phyloP scores from a whole-genome alignment of 1,140 invertebrate genomes.

The Leptoteleia sp. region DNA sequence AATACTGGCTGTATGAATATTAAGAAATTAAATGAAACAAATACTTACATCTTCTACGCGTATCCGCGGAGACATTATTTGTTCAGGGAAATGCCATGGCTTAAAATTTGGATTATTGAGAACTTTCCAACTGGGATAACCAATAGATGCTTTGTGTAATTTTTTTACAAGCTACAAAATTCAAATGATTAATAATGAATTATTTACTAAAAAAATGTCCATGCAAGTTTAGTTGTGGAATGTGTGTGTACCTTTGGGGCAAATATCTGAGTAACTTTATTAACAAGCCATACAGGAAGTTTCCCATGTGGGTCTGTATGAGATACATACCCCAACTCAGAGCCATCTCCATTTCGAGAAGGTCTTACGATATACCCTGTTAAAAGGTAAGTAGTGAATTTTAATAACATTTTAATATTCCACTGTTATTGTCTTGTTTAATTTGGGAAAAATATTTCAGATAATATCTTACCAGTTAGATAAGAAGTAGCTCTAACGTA shows the following conservation, averaged over 20 bases:
- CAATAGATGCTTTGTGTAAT: slow-evolving; percentile 89
- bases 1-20: no score
- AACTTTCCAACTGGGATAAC: slow-evolving; percentile 90
- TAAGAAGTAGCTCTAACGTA: slow-evolving; percentile 87
- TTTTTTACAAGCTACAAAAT: slow-evolving; percentile 85
- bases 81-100: slow-evolving; percentile 93
- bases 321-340: slow-evolving; percentile 91
- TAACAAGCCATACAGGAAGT: slow-evolving; percentile 93
- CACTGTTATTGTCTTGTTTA: no score
- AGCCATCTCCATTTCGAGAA: slow-evolving; percentile 83
- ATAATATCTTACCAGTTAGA: slow-evolving; percentile 79
- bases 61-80: slow-evolving; percentile 87
- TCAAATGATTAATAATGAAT: slow-evolving; percentile 49
- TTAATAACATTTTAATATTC: no score
- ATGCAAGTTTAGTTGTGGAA: no score
- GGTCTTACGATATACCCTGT: slow-evolving; percentile 78
- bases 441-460: slow-evolving; percentile 4
- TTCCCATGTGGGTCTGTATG: slow-evolving; percentile 94
- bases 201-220: no score
- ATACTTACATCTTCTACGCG: slow-evolving; percentile 85
- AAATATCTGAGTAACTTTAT: slow-evolving; percentile 92
- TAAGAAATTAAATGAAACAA: no score
- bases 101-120: slow-evolving; percentile 88
- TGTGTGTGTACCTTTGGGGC: slow-evolving; percentile 86
- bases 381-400: no score